Percentiles rank a stretch among this genome's conserved stretches.
phyloP scores from a whole-genome alignment of 2,797 vertebrate genomes.

The Brachymystax lenok region DNA sequence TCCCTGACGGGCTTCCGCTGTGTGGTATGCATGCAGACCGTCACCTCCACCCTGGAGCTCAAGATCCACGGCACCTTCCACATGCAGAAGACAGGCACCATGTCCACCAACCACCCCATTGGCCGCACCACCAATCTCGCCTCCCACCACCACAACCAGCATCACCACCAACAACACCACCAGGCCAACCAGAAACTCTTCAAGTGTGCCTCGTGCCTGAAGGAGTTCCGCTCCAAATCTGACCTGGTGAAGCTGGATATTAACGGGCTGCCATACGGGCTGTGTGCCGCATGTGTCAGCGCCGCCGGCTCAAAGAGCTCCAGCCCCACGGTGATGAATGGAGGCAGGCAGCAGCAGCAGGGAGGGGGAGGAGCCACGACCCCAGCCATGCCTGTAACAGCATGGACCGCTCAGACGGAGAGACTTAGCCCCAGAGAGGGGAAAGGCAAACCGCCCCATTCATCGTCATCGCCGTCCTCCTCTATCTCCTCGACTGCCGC shows the following conservation, averaged over 20 bases:
- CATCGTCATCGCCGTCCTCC: slow-evolving; percentile 80
- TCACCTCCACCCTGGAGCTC: slow-evolving; percentile 97
- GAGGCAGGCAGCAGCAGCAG: slow-evolving; percentile 69
- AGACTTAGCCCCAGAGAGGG: slow-evolving; percentile 86
- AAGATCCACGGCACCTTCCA: slow-evolving; percentile 99
- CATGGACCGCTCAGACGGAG: slow-evolving; percentile 84
- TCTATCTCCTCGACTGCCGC: slow-evolving; percentile 76
- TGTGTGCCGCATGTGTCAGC: slow-evolving; percentile 91
- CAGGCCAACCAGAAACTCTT: slow-evolving; percentile 84
- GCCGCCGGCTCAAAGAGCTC: slow-evolving; percentile 89
- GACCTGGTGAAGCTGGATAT: slow-evolving; percentile 98
- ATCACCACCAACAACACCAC: slow-evolving; percentile 81
- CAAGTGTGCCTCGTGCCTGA: slow-evolving; percentile 96
- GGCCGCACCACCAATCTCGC: slow-evolving; percentile 67
- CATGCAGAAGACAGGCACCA: slow-evolving; percentile 97
- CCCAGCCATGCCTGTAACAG: slow-evolving; percentile 67
- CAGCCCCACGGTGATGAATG: slow-evolving; percentile 83
- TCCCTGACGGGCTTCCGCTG: slow-evolving; percentile 98
- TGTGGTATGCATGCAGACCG: slow-evolving; percentile 99
- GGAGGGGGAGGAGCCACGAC: slow-evolving; percentile 58
- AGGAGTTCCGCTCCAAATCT: slow-evolving; percentile 95
- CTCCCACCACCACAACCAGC: slow-evolving; percentile 76
- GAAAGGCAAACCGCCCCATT: slow-evolving; percentile 86
- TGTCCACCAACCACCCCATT: slow-evolving; percentile 75
- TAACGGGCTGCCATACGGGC: slow-evolving; percentile 95